Conservation (phyloP, 2,888 invertebrate species). For the Tanytarsus gracilentus region DNA sequence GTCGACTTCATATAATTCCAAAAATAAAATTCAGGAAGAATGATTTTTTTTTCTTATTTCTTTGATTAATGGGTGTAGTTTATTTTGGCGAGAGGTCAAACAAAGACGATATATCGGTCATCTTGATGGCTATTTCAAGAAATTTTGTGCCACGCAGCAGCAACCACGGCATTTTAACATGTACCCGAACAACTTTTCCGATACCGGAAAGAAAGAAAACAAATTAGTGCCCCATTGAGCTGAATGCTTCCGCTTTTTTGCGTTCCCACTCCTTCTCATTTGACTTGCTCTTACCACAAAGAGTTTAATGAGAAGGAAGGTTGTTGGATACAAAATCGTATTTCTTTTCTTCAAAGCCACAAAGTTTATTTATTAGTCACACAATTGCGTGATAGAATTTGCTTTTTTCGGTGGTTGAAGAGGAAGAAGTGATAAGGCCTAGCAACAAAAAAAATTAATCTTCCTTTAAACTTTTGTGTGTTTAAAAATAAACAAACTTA, state of each 20-base stretch:
- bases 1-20: too few species aligned
- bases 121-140: not conserved
- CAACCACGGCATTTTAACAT: not conserved
- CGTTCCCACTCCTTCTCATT: not conserved
- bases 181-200: not conserved
- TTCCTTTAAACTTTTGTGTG: too few species aligned
- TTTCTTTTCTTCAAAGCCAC: constrained; percentile 13
- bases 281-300: not conserved
- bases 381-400: constrained; percentile 20
- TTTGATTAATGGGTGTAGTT: not conserved
- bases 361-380: constrained; percentile 23
- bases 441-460: too few species aligned
- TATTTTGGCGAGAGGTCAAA: not conserved
- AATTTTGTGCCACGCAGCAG: not conserved
- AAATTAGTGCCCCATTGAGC: constrained; percentile 17
- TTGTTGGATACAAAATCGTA: not conserved
- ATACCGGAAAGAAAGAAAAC: constrained; percentile 18
- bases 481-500: too few species aligned
- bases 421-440: too few species aligned
- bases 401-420: too few species aligned
- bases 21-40: too few species aligned
- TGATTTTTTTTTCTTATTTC: not conserved
- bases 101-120: constrained; percentile 11
- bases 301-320: not conserved
- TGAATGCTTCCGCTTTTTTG: constrained; percentile 3